Evolutionary conservation across 2,888 invertebrate species (phyloP).

Genomic region (Thecophora atra): DNA sequence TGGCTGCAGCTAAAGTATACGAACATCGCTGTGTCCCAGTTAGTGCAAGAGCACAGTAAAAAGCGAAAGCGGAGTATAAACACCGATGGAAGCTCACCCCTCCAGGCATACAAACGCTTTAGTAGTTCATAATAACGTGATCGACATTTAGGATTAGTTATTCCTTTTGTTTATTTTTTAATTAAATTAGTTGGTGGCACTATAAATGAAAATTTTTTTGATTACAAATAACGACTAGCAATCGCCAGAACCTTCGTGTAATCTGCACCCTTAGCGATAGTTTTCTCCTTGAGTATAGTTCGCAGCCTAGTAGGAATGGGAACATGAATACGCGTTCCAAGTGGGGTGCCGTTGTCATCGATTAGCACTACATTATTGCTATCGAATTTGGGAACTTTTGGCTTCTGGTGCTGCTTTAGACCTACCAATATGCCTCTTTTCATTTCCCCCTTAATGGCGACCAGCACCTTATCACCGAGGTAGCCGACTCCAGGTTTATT

Average conservation of each 20-base stretch:
- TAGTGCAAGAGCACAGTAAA: conserved; percentile 63
- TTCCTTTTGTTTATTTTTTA: neutral
- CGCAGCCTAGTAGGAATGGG: conserved; percentile 92
- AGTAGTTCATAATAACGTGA: conserved; percentile 43
- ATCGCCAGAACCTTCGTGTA: conserved; percentile 93
- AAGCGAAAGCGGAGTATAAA: conserved; percentile 60
- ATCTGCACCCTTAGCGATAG: conserved; percentile 83
- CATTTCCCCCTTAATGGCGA: conserved; percentile 95
- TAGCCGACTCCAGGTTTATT: conserved; percentile 76
- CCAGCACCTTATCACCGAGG: conserved; percentile 85
- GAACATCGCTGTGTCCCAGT: conserved; percentile 57
- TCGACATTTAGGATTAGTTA: neutral
- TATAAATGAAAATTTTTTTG: no score
- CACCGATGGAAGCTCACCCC: conserved; percentile 47
- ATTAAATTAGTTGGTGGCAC: neutral
- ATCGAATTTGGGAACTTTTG: conserved; percentile 89
- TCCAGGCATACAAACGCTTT: conserved; percentile 48
- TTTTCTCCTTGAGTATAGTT: conserved; percentile 83
- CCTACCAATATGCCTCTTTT: conserved; percentile 88
- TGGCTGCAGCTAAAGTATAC: conserved; percentile 62
- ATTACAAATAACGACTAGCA: conserved; percentile 72
- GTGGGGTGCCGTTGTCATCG: conserved; percentile 92
- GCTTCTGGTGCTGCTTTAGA: conserved; percentile 81
- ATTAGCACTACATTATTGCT: conserved; percentile 96
- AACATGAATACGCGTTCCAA: conserved; percentile 94